A percentile compares a stretch with the other conserved stretches of the same genome.
Conservation (phyloP, 2,888 invertebrate genomes). For the Noctuana brunneofusca region DNA sequence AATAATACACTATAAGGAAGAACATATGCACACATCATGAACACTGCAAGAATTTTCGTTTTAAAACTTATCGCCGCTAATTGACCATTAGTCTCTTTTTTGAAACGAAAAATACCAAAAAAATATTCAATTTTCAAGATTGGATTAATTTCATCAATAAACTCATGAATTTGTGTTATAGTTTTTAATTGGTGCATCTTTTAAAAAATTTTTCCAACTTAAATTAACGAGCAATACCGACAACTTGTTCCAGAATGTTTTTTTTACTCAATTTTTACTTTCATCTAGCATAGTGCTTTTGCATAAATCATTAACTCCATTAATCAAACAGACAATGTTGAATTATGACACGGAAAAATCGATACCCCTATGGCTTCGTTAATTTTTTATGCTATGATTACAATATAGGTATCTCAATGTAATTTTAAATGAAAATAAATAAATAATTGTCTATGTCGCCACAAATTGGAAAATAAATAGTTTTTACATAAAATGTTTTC, state of each 20-base stretch:
- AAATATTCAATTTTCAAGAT: conserved; percentile 17
- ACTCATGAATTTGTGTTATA: neutral
- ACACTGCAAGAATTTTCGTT: conserved; percentile 12
- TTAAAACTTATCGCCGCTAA: conserved; percentile 7
- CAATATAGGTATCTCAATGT: too few species aligned
- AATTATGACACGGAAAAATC: too few species aligned
- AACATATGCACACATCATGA: neutral
- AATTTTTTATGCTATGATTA: too few species aligned
- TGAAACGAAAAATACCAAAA: conserved; percentile 23
- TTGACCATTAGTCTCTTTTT: neutral
- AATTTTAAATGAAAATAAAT: too few species aligned
- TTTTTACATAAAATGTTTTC: too few species aligned
- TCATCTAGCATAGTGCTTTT: neutral
- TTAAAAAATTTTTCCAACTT: neutral
- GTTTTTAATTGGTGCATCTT: neutral
- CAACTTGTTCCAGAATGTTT: neutral
- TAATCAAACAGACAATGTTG: neutral
- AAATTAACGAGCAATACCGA: neutral
- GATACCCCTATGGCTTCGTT: too few species aligned
- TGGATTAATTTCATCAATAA: conserved; percentile 11
- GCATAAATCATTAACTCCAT: neutral
- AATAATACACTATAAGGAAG: conserved; percentile 19
- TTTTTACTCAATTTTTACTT: neutral
- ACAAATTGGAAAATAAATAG: too few species aligned
- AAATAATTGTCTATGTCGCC: too few species aligned